Evolutionary conservation across 2,888 invertebrate genomes (phyloP), one percentile per base, ranked within the genome.

Genomic region (Phania funesta): DNA sequence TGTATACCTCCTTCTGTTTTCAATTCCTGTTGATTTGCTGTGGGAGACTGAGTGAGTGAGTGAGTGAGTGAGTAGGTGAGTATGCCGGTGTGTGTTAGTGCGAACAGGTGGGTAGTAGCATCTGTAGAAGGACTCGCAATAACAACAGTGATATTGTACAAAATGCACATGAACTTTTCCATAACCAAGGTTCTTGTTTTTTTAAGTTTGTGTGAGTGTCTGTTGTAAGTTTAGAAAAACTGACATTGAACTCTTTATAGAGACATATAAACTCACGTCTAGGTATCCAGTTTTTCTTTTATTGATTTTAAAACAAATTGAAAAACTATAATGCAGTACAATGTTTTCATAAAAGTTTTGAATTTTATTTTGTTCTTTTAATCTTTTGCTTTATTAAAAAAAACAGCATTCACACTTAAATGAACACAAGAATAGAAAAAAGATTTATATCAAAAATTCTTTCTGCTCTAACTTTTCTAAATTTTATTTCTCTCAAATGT

Each of bases 161-260:
- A 62, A 18, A 62, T 48, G 70, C 48, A 71, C 71, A 29, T 65
- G 71, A 71, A 71, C 78, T 78, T 71, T 78, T 58, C 41, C 18
- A 71, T 71, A 78, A 56, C 71, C 78, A 78, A 78, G 78, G 71
- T 65, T 65, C 54, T 46, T 20, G 13, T 26, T 13, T 32, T 58
- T 22, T 1, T n/a, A 29, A 18, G 16, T 54, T 13, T 46, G 22
- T 56, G n/a, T n/a, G 9, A 24, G 1, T 35, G 44, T 64, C 24
- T 9, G 58, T 32, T 38, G 46, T 38, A 68, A 38, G n/a, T 50
- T 56, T 50, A 50, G n/a, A 32, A 38, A 58, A 71, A 41, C 64
- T 78, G 78, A 71, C 78, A 78, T 78, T 78, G 78, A 78, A 71
- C 71, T 71, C 24, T 71, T 71, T 44, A 16, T 29, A 7, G 5